Conservation (phyloP, 2,113 vertebrate species). For the Coregonus clupeaformis region DNA sequence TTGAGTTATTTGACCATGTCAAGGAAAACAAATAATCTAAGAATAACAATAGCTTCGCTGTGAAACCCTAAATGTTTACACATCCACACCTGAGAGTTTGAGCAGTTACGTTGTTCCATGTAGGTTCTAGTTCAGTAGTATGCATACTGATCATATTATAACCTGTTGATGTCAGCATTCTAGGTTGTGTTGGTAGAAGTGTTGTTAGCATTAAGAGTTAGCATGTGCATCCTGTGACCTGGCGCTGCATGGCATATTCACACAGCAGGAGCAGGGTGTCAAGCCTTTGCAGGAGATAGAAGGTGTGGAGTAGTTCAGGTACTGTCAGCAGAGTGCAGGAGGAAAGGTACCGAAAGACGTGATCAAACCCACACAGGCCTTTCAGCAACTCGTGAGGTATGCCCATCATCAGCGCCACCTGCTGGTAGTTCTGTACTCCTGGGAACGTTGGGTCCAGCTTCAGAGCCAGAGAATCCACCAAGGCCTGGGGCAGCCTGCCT, state of each 20-base stretch:
- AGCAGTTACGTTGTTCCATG: background rate
- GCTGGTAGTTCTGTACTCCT: conserved; percentile 54
- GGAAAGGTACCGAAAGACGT: conserved; percentile 47
- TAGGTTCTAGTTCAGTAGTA: background rate
- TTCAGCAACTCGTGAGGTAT: conserved; percentile 27
- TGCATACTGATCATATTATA: background rate
- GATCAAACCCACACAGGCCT: conserved; percentile 49
- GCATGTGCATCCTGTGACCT: background rate
- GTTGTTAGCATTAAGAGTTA: background rate
- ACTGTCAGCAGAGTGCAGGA: background rate
- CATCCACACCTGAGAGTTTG: background rate
- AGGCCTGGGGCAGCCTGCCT: conserved; percentile 50
- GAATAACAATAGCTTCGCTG: too few relatives aligned
- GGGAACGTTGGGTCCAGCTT: conserved; percentile 53
- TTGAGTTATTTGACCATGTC: too few relatives aligned
- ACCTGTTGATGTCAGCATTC: background rate
- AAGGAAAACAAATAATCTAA: too few relatives aligned
- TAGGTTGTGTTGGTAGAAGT: background rate
- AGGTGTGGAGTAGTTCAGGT: conserved; percentile 43
- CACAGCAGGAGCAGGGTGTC: conserved; percentile 59
- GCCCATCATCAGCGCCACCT: conserved; percentile 57
- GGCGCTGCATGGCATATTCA: conserved; percentile 35
- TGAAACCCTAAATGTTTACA: background rate
- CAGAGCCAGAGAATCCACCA: conserved; percentile 50
- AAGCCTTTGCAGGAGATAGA: conserved; percentile 52